Conservation (phyloP, 2,888 invertebrate species). For the Drosophila imparisetae region DNA sequence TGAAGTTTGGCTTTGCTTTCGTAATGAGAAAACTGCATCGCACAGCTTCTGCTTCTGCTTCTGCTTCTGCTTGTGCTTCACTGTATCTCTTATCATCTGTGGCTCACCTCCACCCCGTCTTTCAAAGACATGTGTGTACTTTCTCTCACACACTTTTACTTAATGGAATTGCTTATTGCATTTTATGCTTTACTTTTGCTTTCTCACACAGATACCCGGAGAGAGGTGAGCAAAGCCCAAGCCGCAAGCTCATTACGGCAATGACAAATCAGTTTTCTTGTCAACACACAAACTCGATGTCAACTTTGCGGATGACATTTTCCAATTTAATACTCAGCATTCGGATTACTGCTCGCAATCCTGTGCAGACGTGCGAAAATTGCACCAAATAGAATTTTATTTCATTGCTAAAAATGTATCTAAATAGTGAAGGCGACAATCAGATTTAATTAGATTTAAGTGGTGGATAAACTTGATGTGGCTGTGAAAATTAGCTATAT, state of each 20-base stretch:
- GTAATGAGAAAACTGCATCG: conserved; percentile 71
- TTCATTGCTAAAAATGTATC: conserved; percentile 7
- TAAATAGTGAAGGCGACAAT: background rate
- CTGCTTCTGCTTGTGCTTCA: background rate
- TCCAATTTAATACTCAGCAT: conserved; percentile 65
- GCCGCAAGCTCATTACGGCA: conserved; percentile 74
- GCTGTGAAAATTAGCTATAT: background rate
- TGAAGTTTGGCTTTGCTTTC: conserved; percentile 49
- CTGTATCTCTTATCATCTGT: conserved; percentile 11
- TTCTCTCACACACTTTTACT: conserved; percentile 63
- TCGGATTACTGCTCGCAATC: conserved; percentile 39
- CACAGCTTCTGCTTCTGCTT: background rate
- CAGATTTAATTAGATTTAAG: conserved; percentile 13
- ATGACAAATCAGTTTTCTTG: conserved; percentile 80
- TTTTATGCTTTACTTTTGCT: conserved; percentile 74
- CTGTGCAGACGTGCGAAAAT: conserved; percentile 36
- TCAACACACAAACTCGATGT: conserved; percentile 68
- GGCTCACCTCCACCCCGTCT: background rate
- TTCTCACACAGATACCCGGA: conserved; percentile 33
- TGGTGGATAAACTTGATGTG: background rate
- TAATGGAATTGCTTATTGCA: conserved; percentile 76
- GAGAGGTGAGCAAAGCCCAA: conserved; percentile 21
- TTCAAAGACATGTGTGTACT: conserved; percentile 2
- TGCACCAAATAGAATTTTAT: conserved; percentile 21
- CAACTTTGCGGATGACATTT: conserved; percentile 73